Conservation (phyloP, 2,797 vertebrate genomes). For the Argentina silus region DNA sequence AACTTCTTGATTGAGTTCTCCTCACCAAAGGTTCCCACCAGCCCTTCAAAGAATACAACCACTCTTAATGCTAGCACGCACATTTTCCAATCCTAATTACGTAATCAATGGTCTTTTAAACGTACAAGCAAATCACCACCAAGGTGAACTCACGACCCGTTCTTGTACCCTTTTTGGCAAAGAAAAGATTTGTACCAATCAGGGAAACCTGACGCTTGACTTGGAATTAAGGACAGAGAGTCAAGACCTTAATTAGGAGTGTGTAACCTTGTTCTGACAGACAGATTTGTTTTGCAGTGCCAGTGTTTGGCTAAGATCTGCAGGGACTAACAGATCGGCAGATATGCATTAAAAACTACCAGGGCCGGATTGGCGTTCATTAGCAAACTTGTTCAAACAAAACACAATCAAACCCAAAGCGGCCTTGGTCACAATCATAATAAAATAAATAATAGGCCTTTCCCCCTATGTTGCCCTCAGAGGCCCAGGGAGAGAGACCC, state of each 20-base stretch:
- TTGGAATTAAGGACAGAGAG: slow-evolving; percentile 72
- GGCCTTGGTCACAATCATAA: slow-evolving; percentile 64
- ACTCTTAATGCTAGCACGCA: slow-evolving; percentile 18
- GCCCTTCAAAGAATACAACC: slow-evolving; percentile 30
- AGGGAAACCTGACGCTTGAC: slow-evolving; percentile 75
- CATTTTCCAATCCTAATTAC: slow-evolving; percentile 75
- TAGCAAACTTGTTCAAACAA: slow-evolving; percentile 83
- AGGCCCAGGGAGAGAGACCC: slow-evolving; percentile 32
- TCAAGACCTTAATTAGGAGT: slow-evolving; percentile 75
- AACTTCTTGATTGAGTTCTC: slow-evolving; percentile 4
- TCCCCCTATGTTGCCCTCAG: slow-evolving; percentile 52
- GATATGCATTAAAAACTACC: slow-evolving; percentile 80
- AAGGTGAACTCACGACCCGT: slow-evolving; percentile 74
- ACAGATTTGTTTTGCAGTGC: slow-evolving; percentile 82
- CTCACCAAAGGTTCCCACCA: slow-evolving; percentile 32
- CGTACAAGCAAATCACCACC: slow-evolving; percentile 78
- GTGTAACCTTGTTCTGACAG: slow-evolving; percentile 80
- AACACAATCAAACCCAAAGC: slow-evolving; percentile 81
- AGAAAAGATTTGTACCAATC: slow-evolving; percentile 78
- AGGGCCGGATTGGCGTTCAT: slow-evolving; percentile 86
- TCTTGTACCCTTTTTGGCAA: slow-evolving; percentile 71
- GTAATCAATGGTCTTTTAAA: slow-evolving; percentile 84
- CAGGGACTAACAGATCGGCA: slow-evolving; percentile 78
- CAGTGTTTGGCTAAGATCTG: slow-evolving; percentile 83
- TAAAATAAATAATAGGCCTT: slow-evolving; percentile 76